Evolutionary conservation across 2,797 vertebrate species (phyloP).

Genomic region (Eurystomus glaucurus): DNA sequence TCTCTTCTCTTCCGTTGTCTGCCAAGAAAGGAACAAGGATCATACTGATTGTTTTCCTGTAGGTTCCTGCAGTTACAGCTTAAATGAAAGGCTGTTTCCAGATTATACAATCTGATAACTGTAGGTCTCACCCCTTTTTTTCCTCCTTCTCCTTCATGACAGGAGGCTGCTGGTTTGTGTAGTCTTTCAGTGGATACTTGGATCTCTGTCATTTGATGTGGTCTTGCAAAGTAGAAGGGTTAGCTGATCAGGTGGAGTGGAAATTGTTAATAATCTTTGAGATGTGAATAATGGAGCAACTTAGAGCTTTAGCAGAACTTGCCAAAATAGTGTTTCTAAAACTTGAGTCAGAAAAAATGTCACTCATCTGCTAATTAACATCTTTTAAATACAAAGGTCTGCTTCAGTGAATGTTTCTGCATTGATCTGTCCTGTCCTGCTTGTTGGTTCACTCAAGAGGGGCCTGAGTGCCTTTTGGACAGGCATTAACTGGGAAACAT

Average conservation of each 20-base stretch:
- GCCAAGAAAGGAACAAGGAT: not conserved
- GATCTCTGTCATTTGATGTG: not conserved
- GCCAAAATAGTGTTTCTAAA: not conserved
- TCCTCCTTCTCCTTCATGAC: not conserved
- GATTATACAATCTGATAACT: not conserved
- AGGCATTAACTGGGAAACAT: rapidly evolving
- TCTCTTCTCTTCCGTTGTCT: not conserved
- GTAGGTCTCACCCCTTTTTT: not conserved
- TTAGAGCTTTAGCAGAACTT: not conserved
- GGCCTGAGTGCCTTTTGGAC: rapidly evolving
- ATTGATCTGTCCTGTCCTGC: not conserved
- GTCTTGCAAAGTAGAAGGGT: not conserved
- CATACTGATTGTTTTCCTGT: not conserved
- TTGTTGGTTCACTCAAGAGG: not conserved
- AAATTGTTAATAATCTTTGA: not conserved
- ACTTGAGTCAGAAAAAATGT: not conserved
- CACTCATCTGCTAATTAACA: not conserved
- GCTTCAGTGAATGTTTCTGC: not conserved
- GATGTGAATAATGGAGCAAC: not conserved
- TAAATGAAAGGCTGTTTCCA: not conserved
- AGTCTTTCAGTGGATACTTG: not conserved
- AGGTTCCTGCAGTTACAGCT: not conserved
- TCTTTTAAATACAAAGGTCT: not conserved
- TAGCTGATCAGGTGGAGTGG: not conserved
- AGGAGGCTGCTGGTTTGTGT: not conserved